Base-by-base conservation (phyloP, 2,888 invertebrate genomes). In the Ctena decussata region DNA sequence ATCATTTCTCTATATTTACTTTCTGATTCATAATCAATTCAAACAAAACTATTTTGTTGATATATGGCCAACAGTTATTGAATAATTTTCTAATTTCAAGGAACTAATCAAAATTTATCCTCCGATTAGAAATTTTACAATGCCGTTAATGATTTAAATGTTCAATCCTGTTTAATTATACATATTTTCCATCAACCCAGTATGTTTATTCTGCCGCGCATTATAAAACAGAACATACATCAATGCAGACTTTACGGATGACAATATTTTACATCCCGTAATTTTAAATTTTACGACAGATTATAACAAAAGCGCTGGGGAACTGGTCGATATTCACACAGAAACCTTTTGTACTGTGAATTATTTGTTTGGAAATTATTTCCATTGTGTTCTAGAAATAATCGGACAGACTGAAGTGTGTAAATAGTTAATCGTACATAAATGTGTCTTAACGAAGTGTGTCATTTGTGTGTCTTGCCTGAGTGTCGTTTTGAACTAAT, bases 351-450 rank as follows among this genome's bases (percentile, higher is more conserved):
- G 65, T 65, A 35, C 12, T 27, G 24, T 35, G 65, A 65, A 65
- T 24, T 65, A 65, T 65, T 65, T 65, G 65, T 65, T 65, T 74
- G 80, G 74, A 80, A 80, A 74, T 80, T 74, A 80, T 80, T 80
- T 80, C 80, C 73, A 80, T 80, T 80, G 80, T 80, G 80, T 80
- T 74, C 65, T 18, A 24, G 65, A 65, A 65, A 65, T 65, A 65
- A 65, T 65, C 65, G 35, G 65, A 35, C 65, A 65, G 65, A 65
- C 65, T 35, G 65, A 65, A 65, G 65, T 65, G 35, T 35, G 32
- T 65, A 35, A 65, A 65, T 65, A 35, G 65, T 65, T 65, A 65
- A 65, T 65, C 65, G 24, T 35, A 65, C 65, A 35, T 65, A 65
- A 65, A 65, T 65, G 65, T 65, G 65, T 65, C 65, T 35, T 57